Base-by-base conservation (phyloP, 2,113 vertebrate genomes). In the Cyanoramphus novaezelandiae region DNA sequence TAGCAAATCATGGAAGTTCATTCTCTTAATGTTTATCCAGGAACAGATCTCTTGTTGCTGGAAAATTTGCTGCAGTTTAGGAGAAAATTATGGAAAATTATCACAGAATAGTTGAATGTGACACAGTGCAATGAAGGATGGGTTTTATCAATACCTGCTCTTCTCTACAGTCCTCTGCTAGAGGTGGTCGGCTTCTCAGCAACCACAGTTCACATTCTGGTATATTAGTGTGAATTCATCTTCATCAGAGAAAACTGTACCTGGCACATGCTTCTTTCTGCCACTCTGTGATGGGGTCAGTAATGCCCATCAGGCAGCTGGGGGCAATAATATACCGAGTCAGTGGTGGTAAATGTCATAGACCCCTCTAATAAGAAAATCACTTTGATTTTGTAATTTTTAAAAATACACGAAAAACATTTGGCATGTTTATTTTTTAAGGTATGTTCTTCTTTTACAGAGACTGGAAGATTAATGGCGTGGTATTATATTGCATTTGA, bases 401-500 rank as follows among this genome's bases (percentile, higher is more conserved):
- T 20, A 65, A 62, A 82, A 59, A 59, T 59, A 24, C 20, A 23
- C 35, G 33, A 59, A 59, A 59, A 59, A 35, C 21, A 59, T 35
- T 59, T 59, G 18, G 6, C 6, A 2, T 80, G 17, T 69, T 37
- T 64, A 16, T 49, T 88, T 76, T 89, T 80, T 47, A 83, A 86
- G 13, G 7, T 68, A 46, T 82, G 17, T 70, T 96, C 37, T 97
- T 97, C 91, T 90, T 85, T 82, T 46, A 78, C 96, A 99, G 99
- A 99, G 83, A 98, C 98, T 23, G 99, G 99, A 95, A 98, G 97
- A 97, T 97, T 99, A 93, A 99, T 99, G 99, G 99, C 99, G 0
- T 98, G 99, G 92, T 99, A 99, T 97, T 99, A 98, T 87, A 98
- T 99, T 93, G 99, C 99, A 29, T 99, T 99, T 97, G 98, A 99